Evolutionary conservation across 2,888 invertebrate genomes (phyloP).

Genomic region (Sycophila texana): DNA sequence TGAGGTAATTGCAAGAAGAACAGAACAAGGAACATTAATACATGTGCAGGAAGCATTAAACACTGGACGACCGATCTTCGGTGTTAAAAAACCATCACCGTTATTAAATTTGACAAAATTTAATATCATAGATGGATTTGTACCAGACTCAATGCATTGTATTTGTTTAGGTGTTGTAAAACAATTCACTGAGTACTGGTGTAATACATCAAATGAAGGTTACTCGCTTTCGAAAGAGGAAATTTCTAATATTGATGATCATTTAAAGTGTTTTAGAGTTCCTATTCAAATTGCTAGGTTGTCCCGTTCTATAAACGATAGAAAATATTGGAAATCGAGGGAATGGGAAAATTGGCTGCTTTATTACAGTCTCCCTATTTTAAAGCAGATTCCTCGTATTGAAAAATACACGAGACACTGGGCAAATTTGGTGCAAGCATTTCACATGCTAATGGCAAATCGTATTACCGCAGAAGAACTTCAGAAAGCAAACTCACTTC

Average conservation of each 20-base stretch:
- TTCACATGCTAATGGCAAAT: not conserved
- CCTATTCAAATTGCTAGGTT: constrained; percentile 21
- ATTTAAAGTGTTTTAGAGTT: not conserved
- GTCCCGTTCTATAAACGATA: constrained; percentile 1
- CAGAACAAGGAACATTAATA: constrained; percentile 1
- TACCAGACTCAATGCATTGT: constrained; percentile 55
- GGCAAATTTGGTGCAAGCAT: constrained; percentile 5
- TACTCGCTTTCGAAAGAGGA: not conserved
- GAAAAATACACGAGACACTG: constrained; percentile 15
- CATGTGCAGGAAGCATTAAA: constrained; percentile 1
- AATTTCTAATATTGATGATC: not conserved
- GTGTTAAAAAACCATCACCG: constrained; percentile 35
- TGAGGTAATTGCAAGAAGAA: not conserved
- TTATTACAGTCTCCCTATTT: constrained; percentile 18
- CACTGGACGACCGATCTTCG: constrained; percentile 11
- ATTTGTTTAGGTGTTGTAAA: constrained; percentile 6
- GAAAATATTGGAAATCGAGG: constrained; percentile 23
- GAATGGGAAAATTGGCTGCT: constrained; percentile 36
- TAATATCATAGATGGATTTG: constrained; percentile 52
- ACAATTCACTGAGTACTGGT: constrained; percentile 6
- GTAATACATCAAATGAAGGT: not conserved
- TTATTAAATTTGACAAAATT: constrained; percentile 46
- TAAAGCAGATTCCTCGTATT: not conserved
- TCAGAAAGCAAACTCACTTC: not conserved
- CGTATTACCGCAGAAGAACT: not conserved